Conservation (phyloP, 92 coral and sea anemone species). For the Desmophyllum pertusum region DNA sequence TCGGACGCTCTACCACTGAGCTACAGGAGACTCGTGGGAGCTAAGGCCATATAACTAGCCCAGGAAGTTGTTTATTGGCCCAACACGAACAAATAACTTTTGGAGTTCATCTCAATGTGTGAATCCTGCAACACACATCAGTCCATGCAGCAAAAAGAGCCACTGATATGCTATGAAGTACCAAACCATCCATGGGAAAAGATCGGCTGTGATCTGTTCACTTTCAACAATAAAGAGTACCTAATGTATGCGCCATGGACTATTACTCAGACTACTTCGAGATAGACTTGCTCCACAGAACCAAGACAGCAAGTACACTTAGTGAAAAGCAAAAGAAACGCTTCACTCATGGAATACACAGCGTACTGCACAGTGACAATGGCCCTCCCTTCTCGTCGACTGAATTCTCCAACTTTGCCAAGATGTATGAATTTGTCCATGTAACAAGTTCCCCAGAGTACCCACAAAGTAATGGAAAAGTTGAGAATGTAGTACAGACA, state of each 20-base stretch:
- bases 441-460: conserved; percentile 54
- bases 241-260: conserved; percentile 57
- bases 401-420: conserved; percentile 39
- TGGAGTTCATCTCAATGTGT: conserved; percentile 41
- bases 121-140: conserved; percentile 44
- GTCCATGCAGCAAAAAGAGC: conserved; percentile 52
- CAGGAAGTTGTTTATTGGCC: conserved; percentile 63
- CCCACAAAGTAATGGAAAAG: conserved; percentile 53
- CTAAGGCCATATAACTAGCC: no score
- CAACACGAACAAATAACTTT: conserved; percentile 29
- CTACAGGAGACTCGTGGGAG: no score
- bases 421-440: conserved; percentile 48
- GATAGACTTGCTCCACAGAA: conserved; percentile 35
- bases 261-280: conserved; percentile 53
- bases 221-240: conserved; percentile 30
- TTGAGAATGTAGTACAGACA: conserved; percentile 47
- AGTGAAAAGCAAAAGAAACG: conserved; percentile 46
- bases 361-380: conserved; percentile 42
- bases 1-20: no score
- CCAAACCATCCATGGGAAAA: conserved; percentile 52
- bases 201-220: conserved; percentile 56
- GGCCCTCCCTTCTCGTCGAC: conserved; percentile 43
- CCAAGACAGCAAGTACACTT: conserved; percentile 53
- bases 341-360: conserved; percentile 59
- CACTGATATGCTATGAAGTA: conserved; percentile 44